Evolutionary conservation across 2,797 vertebrate species (phyloP).

Genomic region (Pseudochirops cupreus): DNA sequence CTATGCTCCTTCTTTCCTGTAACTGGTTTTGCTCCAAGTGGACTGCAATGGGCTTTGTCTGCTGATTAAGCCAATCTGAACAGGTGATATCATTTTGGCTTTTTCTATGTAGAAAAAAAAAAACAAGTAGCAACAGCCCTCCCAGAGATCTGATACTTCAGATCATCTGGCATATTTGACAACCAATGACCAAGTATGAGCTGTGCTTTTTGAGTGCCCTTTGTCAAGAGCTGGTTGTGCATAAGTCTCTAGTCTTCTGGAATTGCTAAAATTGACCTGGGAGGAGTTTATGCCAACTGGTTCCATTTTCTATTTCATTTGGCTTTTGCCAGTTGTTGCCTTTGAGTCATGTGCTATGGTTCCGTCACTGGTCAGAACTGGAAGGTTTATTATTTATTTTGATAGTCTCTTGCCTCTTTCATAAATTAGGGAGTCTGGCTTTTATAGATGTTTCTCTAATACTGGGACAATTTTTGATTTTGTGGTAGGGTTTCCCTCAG

Average conservation of each 20-base stretch:
- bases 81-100: neutral
- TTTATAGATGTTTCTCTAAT: conserved; percentile 66
- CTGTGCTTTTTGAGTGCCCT: conserved; percentile 45
- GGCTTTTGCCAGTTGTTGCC: conserved; percentile 60
- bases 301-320: conserved; percentile 64
- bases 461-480: conserved; percentile 6
- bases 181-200: neutral
- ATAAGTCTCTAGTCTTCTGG: conserved; percentile 55
- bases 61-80: neutral
- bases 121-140: neutral
- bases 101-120: conserved; percentile 43
- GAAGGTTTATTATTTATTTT: conserved; percentile 70
- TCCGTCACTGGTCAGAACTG: conserved; percentile 61
- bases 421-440: conserved; percentile 48
- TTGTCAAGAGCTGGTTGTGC: conserved; percentile 43
- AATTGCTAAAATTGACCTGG: conserved; percentile 59
- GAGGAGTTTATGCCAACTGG: neutral
- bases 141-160: conserved; percentile 52
- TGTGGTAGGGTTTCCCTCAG: conserved; percentile 1
- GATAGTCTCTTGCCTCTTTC: conserved; percentile 65
- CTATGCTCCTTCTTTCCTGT: neutral
- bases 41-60: neutral
- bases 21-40: neutral
- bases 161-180: conserved; percentile 50
- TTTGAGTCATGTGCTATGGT: conserved; percentile 27